Percentiles rank a stretch among this genome's conserved stretches.
Evolutionary conservation across 2,888 invertebrate genomes (phyloP).

Genomic region (Papilio elwesi): DNA sequence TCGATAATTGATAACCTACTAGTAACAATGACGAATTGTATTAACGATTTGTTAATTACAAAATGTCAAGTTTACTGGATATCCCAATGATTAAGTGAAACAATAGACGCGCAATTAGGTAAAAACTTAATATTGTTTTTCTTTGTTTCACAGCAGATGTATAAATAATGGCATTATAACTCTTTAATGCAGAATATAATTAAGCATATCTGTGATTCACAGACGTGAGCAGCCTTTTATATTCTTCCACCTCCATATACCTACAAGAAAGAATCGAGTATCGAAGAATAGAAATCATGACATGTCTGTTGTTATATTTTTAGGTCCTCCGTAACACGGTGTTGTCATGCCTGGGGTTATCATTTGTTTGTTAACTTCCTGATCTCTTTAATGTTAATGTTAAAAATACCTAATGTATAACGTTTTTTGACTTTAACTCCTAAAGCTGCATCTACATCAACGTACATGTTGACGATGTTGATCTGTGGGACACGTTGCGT

Average conservation of each 20-base stretch:
- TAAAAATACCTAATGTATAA: not conserved
- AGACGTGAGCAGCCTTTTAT: too few relatives aligned
- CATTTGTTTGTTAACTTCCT: too few relatives aligned
- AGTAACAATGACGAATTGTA: constrained; percentile 51
- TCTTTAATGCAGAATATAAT: too few relatives aligned
- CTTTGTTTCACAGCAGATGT: not conserved
- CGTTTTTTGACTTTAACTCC: not conserved
- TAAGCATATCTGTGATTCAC: too few relatives aligned
- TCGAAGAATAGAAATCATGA: too few relatives aligned
- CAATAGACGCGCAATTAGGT: constrained; percentile 16
- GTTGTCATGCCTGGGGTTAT: too few relatives aligned
- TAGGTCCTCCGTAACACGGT: too few relatives aligned
- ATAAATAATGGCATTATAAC: too few relatives aligned
- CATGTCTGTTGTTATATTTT: too few relatives aligned
- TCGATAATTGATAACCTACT: not conserved
- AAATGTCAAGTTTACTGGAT: constrained; percentile 57
- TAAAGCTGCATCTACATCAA: not conserved
- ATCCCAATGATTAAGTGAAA: constrained; percentile 49
- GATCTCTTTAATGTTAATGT: too few relatives aligned
- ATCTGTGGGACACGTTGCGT: constrained; percentile 69
- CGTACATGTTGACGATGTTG: constrained; percentile 31
- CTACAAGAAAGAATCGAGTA: too few relatives aligned
- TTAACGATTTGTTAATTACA: constrained; percentile 79
- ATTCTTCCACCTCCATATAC: too few relatives aligned
- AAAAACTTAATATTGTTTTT: not conserved